A percentile compares a stretch with the other conserved stretches of the same genome.
These are phyloP conservation scores for Cetoscarus ocellatus DNA, from an alignment of 2,797 vertebrate species.

Conservation along the genomic window DNA sequence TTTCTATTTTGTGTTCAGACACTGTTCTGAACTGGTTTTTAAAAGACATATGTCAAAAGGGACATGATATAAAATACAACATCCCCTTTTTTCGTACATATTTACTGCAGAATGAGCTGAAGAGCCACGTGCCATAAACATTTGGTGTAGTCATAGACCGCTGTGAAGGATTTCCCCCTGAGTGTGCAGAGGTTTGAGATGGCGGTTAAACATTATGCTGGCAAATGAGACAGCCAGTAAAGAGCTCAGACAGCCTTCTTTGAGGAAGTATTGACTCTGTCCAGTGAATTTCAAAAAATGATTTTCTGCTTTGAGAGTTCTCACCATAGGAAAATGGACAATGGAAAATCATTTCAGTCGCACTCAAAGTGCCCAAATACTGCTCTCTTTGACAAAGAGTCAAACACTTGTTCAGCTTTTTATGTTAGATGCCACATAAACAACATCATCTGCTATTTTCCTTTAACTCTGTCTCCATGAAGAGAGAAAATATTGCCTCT, in stretches of 20 bases:
- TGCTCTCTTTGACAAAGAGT: constrained; percentile 47
- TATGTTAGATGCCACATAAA: constrained; percentile 26
- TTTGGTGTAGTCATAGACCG: not conserved
- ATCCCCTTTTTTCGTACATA: no score
- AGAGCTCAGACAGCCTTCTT: constrained; percentile 35
- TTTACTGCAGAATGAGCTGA: no score
- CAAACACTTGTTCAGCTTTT: not conserved
- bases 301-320: constrained; percentile 71
- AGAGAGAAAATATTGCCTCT: not conserved
- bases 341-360: constrained; percentile 67
- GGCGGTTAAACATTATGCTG: constrained; percentile 41
- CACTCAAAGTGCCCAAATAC: constrained; percentile 63
- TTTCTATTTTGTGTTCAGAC: no score
- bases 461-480: not conserved
- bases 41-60: no score
- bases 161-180: constrained; percentile 8
- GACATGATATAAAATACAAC: no score
- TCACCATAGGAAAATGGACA: constrained; percentile 67
- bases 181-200: constrained; percentile 35
- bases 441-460: constrained; percentile 24
- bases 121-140: not conserved
- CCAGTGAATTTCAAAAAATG: constrained; percentile 58
- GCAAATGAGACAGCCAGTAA: constrained; percentile 24
- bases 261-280: constrained; percentile 48
- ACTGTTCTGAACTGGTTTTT: no score